Percentiles rank a stretch among this genome's conserved stretches.
phyloP scores from a whole-genome alignment of 2,888 invertebrate species.

The Dolichopus griseipennis region DNA sequence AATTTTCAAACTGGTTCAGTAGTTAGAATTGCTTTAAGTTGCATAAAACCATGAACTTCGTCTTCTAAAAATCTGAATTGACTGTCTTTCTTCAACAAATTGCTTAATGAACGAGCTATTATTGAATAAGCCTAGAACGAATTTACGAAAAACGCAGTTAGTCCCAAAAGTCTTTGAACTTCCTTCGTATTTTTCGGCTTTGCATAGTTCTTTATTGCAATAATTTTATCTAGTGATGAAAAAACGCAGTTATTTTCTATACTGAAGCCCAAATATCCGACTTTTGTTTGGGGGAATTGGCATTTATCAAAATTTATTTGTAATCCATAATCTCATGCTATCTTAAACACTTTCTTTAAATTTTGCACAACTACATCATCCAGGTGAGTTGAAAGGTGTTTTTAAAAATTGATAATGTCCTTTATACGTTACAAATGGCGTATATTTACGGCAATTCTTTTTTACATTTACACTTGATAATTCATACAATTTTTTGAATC shows the following conservation, averaged over 20 bases:
- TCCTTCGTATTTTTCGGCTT: conserved; percentile 25
- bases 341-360: conserved; percentile 18
- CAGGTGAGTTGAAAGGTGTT: conserved; percentile 34
- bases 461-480: conserved; percentile 33
- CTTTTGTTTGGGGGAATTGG: conserved; percentile 20
- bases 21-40: not conserved
- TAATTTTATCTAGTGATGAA: conserved; percentile 25
- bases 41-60: not conserved
- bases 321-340: conserved; percentile 19
- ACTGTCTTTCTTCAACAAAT: conserved; percentile 13
- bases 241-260: too few species aligned
- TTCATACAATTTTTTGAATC: too few species aligned
- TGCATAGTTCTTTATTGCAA: conserved; percentile 26
- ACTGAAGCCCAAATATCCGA: too few species aligned
- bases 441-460: conserved; percentile 24
- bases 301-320: conserved; percentile 22
- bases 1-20: not conserved
- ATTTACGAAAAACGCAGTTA: conserved; percentile 28
- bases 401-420: conserved; percentile 30
- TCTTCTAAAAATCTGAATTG: not conserved
- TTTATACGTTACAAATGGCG: conserved; percentile 31
- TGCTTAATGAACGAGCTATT: conserved; percentile 24
- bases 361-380: conserved; percentile 18
- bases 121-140: conserved; percentile 26
- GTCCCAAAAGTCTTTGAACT: conserved; percentile 28